Evolutionary conservation across 2,888 invertebrate genomes (phyloP).

Genomic region (Eumerus sabulonum): DNA sequence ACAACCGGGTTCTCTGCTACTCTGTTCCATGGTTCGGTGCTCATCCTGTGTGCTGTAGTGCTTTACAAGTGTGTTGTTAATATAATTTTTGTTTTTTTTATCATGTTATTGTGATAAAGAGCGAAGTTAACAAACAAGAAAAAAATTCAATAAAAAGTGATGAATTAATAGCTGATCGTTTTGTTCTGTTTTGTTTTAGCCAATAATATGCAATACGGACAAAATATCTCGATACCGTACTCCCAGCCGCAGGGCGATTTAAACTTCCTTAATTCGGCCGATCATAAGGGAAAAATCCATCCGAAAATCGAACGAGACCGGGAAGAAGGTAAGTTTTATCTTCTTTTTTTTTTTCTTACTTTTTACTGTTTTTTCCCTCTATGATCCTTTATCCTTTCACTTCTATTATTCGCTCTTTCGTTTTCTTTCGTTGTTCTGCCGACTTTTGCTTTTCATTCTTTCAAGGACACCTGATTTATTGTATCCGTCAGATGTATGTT

Average conservation of each 20-base stretch:
- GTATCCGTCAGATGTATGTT: constrained; percentile 10
- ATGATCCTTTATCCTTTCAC: no score
- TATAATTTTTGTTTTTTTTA: constrained; percentile 1
- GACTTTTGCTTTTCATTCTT: constrained; percentile 4
- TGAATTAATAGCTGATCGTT: constrained; percentile 49
- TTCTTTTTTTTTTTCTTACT: no score
- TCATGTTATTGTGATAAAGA: constrained; percentile 32
- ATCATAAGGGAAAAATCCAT: constrained; percentile 79
- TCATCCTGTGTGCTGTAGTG: constrained; percentile 53
- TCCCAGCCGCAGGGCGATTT: constrained; percentile 79
- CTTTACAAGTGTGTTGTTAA: constrained; percentile 5
- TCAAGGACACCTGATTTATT: constrained; percentile 60
- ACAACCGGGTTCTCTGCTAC: constrained; percentile 56
- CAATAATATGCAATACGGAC: constrained; percentile 79
- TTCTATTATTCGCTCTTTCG: no score
- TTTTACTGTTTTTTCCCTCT: no score
- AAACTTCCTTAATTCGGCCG: constrained; percentile 78
- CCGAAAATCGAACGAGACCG: constrained; percentile 79
- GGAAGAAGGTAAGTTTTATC: constrained; percentile 78
- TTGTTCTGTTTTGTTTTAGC: constrained; percentile 74
- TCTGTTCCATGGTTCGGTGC: constrained; percentile 18
- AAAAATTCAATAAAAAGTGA: not conserved
- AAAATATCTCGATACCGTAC: constrained; percentile 79
- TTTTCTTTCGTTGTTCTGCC: not conserved
- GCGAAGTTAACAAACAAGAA: not conserved